Conservation (phyloP, 2,113 vertebrate genomes). For the Collichthys lucidus region DNA sequence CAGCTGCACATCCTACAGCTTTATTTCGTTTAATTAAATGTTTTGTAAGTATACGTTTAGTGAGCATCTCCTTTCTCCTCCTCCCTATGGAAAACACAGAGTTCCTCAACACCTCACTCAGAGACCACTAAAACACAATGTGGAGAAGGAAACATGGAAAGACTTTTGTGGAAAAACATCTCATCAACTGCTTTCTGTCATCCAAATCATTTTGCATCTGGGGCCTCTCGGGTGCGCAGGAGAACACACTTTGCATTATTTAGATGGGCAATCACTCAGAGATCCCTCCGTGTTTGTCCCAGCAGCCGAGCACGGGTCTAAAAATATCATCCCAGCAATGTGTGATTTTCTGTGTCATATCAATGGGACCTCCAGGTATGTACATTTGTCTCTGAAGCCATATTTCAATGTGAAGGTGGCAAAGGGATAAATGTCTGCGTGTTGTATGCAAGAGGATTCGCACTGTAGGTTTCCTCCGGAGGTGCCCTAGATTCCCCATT, state of each 20-base stretch:
- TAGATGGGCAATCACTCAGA: conserved; percentile 82
- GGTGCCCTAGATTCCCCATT: conserved; percentile 73
- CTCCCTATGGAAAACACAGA: conserved; percentile 25
- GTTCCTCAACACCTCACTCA: conserved; percentile 38
- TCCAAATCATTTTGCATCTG: conserved; percentile 75
- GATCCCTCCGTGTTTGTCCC: conserved; percentile 75
- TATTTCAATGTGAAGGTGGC: conserved; percentile 68
- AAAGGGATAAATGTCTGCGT: conserved; percentile 59
- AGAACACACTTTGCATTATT: conserved; percentile 84
- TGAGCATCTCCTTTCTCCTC: neutral
- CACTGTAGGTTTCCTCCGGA: conserved; percentile 62
- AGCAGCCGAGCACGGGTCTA: conserved; percentile 70
- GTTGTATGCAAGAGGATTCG: conserved; percentile 47
- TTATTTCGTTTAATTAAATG: neutral
- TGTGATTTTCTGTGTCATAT: conserved; percentile 68
- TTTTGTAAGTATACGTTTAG: neutral
- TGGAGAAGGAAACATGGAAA: conserved; percentile 73
- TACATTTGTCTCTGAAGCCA: conserved; percentile 67
- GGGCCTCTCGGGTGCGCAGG: conserved; percentile 56
- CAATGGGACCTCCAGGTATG: conserved; percentile 77
- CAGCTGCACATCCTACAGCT: neutral
- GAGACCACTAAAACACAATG: conserved; percentile 57
- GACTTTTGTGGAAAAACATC: conserved; percentile 72
- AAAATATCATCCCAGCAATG: conserved; percentile 79
- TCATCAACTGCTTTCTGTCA: conserved; percentile 76